phyloP scores from a whole-genome alignment of 2,797 vertebrate species.

The Peromyscus eremicus region DNA sequence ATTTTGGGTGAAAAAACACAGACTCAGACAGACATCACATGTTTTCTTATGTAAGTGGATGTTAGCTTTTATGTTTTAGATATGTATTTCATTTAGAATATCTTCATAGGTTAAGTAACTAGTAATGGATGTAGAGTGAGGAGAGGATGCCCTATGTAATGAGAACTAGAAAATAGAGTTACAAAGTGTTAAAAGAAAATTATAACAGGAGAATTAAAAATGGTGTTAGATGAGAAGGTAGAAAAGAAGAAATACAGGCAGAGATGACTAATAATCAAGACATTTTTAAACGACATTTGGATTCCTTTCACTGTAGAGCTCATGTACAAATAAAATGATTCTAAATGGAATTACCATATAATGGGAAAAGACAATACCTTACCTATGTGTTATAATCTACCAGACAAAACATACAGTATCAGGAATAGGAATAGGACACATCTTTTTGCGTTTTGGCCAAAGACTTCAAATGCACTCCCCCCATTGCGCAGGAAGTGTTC shows the following conservation, averaged over 20 bases:
- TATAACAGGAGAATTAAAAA: background rate
- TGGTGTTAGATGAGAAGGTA: background rate
- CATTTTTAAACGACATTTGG: background rate
- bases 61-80: background rate
- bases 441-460: background rate
- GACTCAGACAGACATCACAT: too few species aligned
- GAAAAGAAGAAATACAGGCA: background rate
- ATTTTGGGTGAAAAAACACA: too few species aligned
- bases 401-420: background rate
- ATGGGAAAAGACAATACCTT: background rate
- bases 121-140: background rate
- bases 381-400: background rate
- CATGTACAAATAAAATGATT: background rate
- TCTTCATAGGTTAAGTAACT: background rate
- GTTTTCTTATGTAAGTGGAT: background rate
- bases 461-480: fast-evolving
- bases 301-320: background rate
- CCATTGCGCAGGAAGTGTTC: background rate
- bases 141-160: background rate
- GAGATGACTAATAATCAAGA: background rate
- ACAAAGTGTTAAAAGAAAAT: background rate
- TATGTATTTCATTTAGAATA: background rate
- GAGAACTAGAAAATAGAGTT: background rate
- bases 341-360: background rate
- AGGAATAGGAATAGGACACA: background rate